Conservation (phyloP, 2,888 invertebrate species). For the Cheilosia vulpina region DNA sequence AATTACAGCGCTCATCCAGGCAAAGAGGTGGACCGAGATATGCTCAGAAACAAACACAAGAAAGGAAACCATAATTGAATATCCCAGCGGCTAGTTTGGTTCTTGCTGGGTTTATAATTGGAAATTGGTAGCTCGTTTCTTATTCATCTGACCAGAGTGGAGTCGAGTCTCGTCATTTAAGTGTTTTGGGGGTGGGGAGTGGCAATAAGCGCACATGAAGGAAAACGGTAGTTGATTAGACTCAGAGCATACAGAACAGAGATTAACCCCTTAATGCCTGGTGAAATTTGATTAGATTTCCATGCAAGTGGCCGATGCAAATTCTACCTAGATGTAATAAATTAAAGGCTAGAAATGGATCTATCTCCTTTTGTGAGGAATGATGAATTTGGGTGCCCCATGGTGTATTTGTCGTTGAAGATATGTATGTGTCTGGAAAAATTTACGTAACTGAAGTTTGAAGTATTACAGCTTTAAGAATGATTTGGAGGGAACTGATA, state of each 20-base stretch:
- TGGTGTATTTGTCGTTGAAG: too few species aligned
- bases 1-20: slow-evolving; percentile 67
- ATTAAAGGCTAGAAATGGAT: not conserved
- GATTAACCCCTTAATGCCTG: slow-evolving; percentile 10
- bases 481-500: too few species aligned
- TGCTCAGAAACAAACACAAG: slow-evolving; percentile 49
- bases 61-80: slow-evolving; percentile 66
- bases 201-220: not conserved
- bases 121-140: slow-evolving; percentile 61
- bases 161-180: slow-evolving; percentile 34
- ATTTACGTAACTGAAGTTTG: too few species aligned
- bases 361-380: too few species aligned
- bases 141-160: slow-evolving; percentile 49
- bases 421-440: too few species aligned
- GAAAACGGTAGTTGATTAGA: not conserved
- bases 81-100: slow-evolving; percentile 60
- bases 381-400: too few species aligned
- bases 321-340: not conserved
- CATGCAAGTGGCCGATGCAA: not conserved
- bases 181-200: not conserved
- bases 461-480: too few species aligned
- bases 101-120: slow-evolving; percentile 69
- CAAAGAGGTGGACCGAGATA: slow-evolving; percentile 50
- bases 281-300: slow-evolving; percentile 1
- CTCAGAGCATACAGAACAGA: not conserved